Evolutionary conservation across 2,888 invertebrate genomes (phyloP), one percentile per base, ranked within the genome.

Genomic region (Celastrina argiolus): DNA sequence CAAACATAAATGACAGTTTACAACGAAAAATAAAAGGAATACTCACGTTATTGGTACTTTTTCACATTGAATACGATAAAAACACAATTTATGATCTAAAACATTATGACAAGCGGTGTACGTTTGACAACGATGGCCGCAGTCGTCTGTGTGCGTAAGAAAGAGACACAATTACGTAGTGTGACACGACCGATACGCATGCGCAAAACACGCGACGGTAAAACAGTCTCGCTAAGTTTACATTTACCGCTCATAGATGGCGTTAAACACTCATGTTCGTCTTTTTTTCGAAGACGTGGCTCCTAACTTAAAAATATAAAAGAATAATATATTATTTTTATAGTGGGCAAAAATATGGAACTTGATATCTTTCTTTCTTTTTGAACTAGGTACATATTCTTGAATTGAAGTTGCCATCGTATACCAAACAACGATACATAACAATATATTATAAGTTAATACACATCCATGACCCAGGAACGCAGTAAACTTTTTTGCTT

Each of bases 161-260:
- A 67, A 67, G 56, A 68, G 67, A 68, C 72, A 65, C 68, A 71
- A 70, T 75, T 78, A 75, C 80, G 81, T 84, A 75, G 78, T 75
- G 82, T 85, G 85, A 78, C 87, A 79, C 81, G 76, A 69, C 69
- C 69, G 71, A 70, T 75, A 79, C 88, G 87, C 89, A 86, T 87
- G 89, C 87, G 87, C 82, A 69, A 66, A 67, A 51, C 22, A 14
- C 51, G 26, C 65, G 59, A 81, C 75, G 86, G 79, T 82, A 82
- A 84, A 87, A 75, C 81, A 79, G 82, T 69, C 31, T 65, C 28
- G 5, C 36, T 16, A 14, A 61, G 28, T 59, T 69, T 66, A 10
- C n/a, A 26, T 26, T 18, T 10, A 18, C 12, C 26, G 14, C n/a
- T 4, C 10, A 65, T 26, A 74, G 74, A 71, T 74, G 73, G 72